Conservation (phyloP, 64 coral and sea anemone genomes). For the Dendrophyllia cribrosa region DNA sequence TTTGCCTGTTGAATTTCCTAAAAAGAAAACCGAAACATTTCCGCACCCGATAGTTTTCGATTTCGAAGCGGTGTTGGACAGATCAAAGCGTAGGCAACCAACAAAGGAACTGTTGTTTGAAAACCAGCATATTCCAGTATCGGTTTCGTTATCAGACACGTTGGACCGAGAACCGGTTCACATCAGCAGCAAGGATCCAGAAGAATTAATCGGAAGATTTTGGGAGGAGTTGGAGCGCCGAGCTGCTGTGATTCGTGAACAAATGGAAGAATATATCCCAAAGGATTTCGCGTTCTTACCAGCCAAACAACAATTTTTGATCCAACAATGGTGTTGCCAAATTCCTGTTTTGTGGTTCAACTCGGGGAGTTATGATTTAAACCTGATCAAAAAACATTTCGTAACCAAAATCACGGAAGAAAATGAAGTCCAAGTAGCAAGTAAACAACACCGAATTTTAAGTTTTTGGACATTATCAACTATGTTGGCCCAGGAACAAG, state of each 20-base stretch:
- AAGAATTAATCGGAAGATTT: slow-evolving; percentile 36
- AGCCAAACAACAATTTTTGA: background rate
- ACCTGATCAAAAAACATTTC: slow-evolving; percentile 39
- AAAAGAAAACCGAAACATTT: slow-evolving; percentile 49
- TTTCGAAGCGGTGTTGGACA: slow-evolving; percentile 33
- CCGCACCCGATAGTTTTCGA: slow-evolving; percentile 50
- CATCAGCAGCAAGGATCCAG: slow-evolving; percentile 18
- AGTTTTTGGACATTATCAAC: slow-evolving; percentile 14
- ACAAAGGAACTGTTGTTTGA: slow-evolving; percentile 8
- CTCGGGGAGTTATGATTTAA: slow-evolving; percentile 23
- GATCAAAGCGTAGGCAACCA: background rate
- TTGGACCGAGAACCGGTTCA: background rate
- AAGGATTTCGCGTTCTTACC: background rate
- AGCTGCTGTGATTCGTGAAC: slow-evolving; percentile 28
- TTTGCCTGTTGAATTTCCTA: background rate
- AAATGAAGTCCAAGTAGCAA: slow-evolving; percentile 3
- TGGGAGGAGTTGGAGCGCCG: slow-evolving; percentile 29
- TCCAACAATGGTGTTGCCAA: slow-evolving; percentile 18
- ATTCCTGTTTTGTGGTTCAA: slow-evolving; percentile 34
- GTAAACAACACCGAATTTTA: slow-evolving; percentile 18
- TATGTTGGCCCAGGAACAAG: slow-evolving; percentile 2
- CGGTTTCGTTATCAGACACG: slow-evolving; percentile 34
- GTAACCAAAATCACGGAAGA: slow-evolving; percentile 29
- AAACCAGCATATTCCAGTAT: slow-evolving; percentile 43
- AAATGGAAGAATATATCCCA: slow-evolving; percentile 18